Percentiles rank a stretch among this genome's conserved stretches.
phyloP scores from a whole-genome alignment of 2,113 vertebrate genomes.

The Todiramphus chloris region DNA sequence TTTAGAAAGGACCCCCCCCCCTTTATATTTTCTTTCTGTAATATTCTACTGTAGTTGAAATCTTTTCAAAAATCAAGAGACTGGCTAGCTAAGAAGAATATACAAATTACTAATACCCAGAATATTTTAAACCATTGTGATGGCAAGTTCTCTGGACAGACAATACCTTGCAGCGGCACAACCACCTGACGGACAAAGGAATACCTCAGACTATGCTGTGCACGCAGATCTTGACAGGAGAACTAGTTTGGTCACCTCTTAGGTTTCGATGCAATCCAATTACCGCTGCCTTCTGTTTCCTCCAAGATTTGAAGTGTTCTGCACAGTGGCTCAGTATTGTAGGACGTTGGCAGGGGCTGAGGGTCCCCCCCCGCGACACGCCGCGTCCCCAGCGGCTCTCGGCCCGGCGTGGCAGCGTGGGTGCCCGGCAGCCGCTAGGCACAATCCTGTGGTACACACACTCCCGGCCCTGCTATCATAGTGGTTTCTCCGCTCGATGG shows the following conservation, averaged over 20 bases:
- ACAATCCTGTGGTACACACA: constrained; percentile 44
- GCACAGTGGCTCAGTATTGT: constrained; percentile 66
- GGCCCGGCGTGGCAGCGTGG: constrained; percentile 10
- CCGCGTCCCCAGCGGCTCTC: constrained; percentile 41
- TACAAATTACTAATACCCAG: constrained; percentile 62
- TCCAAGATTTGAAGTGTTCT: constrained; percentile 45
- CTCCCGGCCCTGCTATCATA: constrained; percentile 58
- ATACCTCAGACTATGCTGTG: constrained; percentile 72
- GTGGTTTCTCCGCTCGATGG: constrained; percentile 65
- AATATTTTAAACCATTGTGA: constrained; percentile 70
- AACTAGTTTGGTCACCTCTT: not conserved
- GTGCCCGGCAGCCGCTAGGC: constrained; percentile 41
- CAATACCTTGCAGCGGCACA: constrained; percentile 58
- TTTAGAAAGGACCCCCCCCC: constrained; percentile 70
- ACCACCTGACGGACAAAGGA: constrained; percentile 59
- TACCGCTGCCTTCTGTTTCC: constrained; percentile 61
- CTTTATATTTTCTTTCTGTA: constrained; percentile 86
- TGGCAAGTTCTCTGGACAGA: constrained; percentile 65
- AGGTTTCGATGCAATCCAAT: constrained; percentile 21
- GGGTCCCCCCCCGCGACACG: constrained; percentile 54
- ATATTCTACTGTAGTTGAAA: constrained; percentile 82
- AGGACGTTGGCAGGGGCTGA: constrained; percentile 43
- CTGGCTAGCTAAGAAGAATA: constrained; percentile 76
- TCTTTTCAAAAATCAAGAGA: constrained; percentile 70
- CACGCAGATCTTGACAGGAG: constrained; percentile 45